Evolutionary conservation across 1,140 invertebrate genomes (phyloP), one percentile per base, ranked within the genome.

Genomic region (Drosophila insularis): DNA sequence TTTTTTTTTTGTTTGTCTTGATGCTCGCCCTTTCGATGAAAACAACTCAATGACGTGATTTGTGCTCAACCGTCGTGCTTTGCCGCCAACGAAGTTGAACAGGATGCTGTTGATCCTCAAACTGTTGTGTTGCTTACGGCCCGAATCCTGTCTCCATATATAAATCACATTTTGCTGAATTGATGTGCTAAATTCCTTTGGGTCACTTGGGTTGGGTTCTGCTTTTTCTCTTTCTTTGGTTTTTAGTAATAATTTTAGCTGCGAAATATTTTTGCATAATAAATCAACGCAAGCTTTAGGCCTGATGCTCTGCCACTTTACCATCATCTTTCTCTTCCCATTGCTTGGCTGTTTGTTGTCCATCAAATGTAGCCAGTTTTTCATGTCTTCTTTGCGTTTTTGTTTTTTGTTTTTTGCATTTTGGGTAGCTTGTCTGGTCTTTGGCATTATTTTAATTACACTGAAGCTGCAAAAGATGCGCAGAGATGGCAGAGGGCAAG

Each of bases 1-100:
- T 13, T 43, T 14, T 59, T 62, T 37, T 13, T 37, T 31, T 50
- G 13, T 27, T 19, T 43, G n/a, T 65, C 60, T 80, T 61, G 66
- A 75, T 86, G 81, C 81, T 68, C 87, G 81, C 82, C 82, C 84
- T 89, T 89, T 89, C 89, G 84, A 89, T 89, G 84, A 89, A 89
- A 89, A 89, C 84, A 89, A 89, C 84, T 89, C 84, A 89, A 89
- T 89, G 84, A 84, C 84, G 84, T 89, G 84, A 89, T 89, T 89
- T 89, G 84, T 78, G 71, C 74, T 50, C 43, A 50, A 50, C 8
- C 17, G 17, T 50, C 43, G 17, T 61, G 66, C 77, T 73, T 58
- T 62, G 80, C 78, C 71, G 80, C 72, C 67, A 62, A 73, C 76
- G 76, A 79, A 68, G 77, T 35, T 40, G 53, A 43, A 56, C 73